Percentiles rank a stretch among this genome's conserved stretches.
These are phyloP conservation scores for Trachops cirrhosus DNA, from an alignment of 2,797 vertebrate genomes.

Conservation along the genomic window DNA sequence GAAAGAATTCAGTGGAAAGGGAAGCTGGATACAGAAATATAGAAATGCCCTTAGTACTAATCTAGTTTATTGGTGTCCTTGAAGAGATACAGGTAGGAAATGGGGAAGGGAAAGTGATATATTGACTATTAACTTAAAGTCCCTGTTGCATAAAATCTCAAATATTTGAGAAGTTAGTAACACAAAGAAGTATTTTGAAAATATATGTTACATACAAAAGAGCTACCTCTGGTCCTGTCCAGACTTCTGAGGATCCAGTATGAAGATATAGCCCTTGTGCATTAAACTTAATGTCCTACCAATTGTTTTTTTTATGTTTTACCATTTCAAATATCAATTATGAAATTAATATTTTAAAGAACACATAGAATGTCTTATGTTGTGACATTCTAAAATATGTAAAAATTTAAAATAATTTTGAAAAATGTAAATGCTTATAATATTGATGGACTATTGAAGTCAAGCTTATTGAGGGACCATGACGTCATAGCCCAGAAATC, in stretches of 20 bases:
- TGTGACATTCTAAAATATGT: neutral
- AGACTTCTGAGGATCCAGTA: neutral
- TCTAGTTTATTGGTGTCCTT: neutral
- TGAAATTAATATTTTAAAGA: neutral
- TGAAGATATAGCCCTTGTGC: neutral
- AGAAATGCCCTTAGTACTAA: neutral
- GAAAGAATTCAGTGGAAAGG: constrained; percentile 46
- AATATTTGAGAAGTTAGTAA: neutral
- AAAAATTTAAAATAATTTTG: neutral
- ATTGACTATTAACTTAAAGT: neutral
- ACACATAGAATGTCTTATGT: neutral
- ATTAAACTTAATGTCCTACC: neutral
- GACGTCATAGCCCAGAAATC: neutral
- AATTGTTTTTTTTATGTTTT: neutral
- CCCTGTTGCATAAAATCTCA: neutral
- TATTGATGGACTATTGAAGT: neutral
- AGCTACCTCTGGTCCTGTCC: neutral
- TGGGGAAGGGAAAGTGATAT: neutral
- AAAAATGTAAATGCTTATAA: neutral
- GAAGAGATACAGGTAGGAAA: neutral
- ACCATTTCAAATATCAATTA: neutral
- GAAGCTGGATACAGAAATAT: neutral
- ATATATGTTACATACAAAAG: neutral
- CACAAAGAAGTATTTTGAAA: neutral
- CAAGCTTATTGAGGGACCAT: neutral